Evolutionary conservation across 2,113 vertebrate species (phyloP).

Genomic region (Fukomys damarensis): DNA sequence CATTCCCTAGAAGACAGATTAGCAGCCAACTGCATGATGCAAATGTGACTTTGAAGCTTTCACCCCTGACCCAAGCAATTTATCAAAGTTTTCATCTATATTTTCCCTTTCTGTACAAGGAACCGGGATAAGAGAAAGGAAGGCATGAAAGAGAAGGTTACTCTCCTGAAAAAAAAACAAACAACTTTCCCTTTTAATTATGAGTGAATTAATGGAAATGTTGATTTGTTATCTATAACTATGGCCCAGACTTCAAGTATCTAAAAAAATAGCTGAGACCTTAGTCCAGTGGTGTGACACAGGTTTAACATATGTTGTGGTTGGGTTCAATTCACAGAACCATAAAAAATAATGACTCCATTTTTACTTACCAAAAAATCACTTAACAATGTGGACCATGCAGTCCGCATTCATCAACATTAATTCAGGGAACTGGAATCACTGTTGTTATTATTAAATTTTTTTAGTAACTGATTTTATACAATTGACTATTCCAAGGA

Average conservation of each 20-base stretch:
- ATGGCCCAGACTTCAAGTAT: background rate
- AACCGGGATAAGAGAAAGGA: background rate
- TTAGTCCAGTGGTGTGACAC: background rate
- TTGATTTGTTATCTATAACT: background rate
- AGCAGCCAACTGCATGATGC: background rate
- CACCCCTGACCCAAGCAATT: background rate
- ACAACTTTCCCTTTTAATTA: conserved; percentile 22
- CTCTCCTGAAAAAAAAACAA: background rate
- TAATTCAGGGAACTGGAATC: background rate
- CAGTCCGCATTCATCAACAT: background rate
- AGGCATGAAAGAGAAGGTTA: fast-evolving
- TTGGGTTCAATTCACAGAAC: background rate
- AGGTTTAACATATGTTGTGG: fast-evolving
- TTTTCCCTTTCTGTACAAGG: background rate
- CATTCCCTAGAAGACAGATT: background rate
- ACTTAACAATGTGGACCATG: background rate
- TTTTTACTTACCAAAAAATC: background rate
- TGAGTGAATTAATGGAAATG: background rate
- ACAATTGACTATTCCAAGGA: background rate
- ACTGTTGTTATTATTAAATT: background rate
- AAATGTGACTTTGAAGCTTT: background rate
- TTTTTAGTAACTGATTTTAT: background rate
- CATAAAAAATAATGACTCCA: background rate
- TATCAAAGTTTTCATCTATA: background rate
- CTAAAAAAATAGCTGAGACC: background rate